These are phyloP conservation scores for Tanytarsus gracilentus DNA, from an alignment of 2,888 invertebrate species.

Conservation along the genomic window DNA sequence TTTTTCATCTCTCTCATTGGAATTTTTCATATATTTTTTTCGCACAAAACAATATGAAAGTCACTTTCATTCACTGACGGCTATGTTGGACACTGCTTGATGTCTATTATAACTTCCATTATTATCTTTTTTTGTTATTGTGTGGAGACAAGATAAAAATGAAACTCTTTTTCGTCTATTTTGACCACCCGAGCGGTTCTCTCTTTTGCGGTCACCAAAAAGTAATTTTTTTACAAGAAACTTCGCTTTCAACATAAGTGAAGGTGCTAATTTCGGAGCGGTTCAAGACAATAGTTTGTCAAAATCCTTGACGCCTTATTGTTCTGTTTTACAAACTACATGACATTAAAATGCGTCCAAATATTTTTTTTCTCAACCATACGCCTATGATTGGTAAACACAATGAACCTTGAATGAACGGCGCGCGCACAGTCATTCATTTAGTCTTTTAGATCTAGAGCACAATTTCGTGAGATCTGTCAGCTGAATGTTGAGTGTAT, in stretches of 20 bases:
- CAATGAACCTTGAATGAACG: constrained; percentile 2
- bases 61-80: constrained; percentile 24
- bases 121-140: neutral
- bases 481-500: neutral
- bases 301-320: neutral
- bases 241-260: too few species aligned
- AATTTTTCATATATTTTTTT: too few species aligned
- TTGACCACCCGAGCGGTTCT: too few species aligned
- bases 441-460: neutral
- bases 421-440: neutral
- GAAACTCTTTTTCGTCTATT: too few species aligned
- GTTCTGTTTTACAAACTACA: neutral
- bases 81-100: neutral
- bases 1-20: constrained; percentile 17
- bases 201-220: too few species aligned
- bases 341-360: neutral
- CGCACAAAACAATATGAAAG: constrained; percentile 10
- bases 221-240: too few species aligned
- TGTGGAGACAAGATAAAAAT: too few species aligned
- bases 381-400: neutral
- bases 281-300: too few species aligned
- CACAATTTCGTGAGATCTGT: constrained; percentile 2
- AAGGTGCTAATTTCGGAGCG: too few species aligned
- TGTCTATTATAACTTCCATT: neutral
- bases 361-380: neutral